Evolutionary conservation across 2,113 vertebrate species (phyloP).

Genomic region (Marcusenius ussheri): DNA sequence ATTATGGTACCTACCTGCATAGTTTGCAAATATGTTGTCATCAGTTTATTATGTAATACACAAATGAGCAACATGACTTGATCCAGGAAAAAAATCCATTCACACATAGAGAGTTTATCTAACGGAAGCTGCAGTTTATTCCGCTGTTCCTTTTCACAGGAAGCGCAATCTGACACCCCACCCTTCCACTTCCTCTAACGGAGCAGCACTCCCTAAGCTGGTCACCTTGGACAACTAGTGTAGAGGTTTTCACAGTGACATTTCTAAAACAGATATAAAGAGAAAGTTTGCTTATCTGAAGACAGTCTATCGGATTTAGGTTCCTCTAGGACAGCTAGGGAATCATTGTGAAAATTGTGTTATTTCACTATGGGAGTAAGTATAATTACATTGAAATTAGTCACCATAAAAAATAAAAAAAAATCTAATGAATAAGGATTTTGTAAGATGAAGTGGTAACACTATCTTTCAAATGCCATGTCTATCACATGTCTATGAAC

Average conservation of each 20-base stretch:
- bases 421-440: background rate
- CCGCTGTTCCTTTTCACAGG: conserved; percentile 13
- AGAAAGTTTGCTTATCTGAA: background rate
- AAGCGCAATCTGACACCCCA: conserved; percentile 26
- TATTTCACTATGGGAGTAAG: background rate
- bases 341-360: background rate
- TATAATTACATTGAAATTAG: background rate
- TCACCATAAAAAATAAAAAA: background rate
- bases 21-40: background rate
- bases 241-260: background rate
- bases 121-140: background rate
- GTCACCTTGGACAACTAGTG: background rate
- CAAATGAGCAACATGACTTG: background rate
- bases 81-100: background rate
- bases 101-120: background rate
- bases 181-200: conserved; percentile 54
- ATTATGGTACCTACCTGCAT: background rate
- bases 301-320: background rate
- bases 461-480: background rate
- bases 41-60: background rate
- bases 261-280: background rate
- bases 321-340: background rate
- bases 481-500: background rate
- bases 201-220: conserved; percentile 30
- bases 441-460: background rate